Evolutionary conservation across 2,113 vertebrate species (phyloP).

Genomic region (Takifugu flavidus): DNA sequence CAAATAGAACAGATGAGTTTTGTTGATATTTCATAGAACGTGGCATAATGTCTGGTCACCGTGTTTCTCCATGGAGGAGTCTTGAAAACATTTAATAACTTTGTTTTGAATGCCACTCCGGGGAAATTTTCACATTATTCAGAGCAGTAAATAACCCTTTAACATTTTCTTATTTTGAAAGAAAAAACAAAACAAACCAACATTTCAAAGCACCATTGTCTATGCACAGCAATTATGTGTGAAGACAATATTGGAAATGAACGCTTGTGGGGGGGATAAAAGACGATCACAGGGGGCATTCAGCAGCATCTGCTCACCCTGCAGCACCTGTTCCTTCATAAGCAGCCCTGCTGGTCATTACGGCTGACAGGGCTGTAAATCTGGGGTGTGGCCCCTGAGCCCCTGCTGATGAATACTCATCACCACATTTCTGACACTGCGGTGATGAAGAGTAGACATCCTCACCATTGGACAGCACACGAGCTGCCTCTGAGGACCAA

Average conservation of each 20-base stretch:
- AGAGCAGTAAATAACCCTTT: slow-evolving; percentile 22
- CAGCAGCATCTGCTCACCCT: slow-evolving; percentile 57
- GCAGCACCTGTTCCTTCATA: slow-evolving; percentile 66
- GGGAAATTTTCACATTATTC: neutral
- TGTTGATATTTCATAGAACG: too few species aligned
- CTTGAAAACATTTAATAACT: too few species aligned
- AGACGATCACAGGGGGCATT: slow-evolving; percentile 61
- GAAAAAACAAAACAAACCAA: slow-evolving; percentile 5
- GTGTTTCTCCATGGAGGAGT: too few species aligned
- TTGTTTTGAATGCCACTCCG: too few species aligned
- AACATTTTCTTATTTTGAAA: slow-evolving; percentile 21
- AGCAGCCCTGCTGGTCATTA: slow-evolving; percentile 59
- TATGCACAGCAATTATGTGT: slow-evolving; percentile 48
- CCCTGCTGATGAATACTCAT: slow-evolving; percentile 71
- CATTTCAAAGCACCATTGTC: slow-evolving; percentile 40
- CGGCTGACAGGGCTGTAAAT: slow-evolving; percentile 66
- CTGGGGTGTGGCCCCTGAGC: slow-evolving; percentile 63
- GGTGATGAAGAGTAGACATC: slow-evolving; percentile 47
- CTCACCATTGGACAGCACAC: slow-evolving; percentile 21
- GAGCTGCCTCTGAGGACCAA: slow-evolving; percentile 12
- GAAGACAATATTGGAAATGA: slow-evolving; percentile 63
- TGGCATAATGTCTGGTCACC: too few species aligned
- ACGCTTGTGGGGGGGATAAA: slow-evolving; percentile 59
- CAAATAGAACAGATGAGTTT: too few species aligned
- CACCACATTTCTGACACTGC: slow-evolving; percentile 56